Evolutionary conservation across 2,797 vertebrate species (phyloP).

Genomic region (Gambusia yucatana): DNA sequence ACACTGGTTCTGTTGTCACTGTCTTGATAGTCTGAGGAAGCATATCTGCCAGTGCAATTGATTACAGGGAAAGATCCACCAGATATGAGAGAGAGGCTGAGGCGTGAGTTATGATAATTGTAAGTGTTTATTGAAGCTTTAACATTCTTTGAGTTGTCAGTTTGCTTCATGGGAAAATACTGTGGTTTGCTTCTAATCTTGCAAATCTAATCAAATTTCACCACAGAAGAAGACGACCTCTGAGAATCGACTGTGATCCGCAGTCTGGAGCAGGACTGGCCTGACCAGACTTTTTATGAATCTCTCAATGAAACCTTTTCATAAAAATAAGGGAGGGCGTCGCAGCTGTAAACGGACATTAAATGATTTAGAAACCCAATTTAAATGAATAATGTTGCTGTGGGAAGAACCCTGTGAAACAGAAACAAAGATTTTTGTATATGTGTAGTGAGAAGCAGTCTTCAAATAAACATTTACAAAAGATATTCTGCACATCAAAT

Average conservation of each 20-base stretch:
- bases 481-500: neutral
- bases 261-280: neutral
- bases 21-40: slow-evolving; percentile 56
- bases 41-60: neutral
- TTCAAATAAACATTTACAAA: neutral
- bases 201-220: slow-evolving; percentile 1
- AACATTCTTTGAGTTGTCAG: slow-evolving; percentile 6
- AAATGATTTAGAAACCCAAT: neutral
- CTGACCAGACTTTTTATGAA: neutral
- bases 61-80: neutral
- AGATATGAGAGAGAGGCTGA: neutral
- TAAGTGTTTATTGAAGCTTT: neutral
- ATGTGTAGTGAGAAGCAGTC: neutral
- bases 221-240: neutral
- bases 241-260: neutral
- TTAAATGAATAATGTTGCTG: neutral
- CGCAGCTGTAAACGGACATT: neutral
- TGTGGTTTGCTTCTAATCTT: slow-evolving; percentile 22
- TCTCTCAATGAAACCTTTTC: neutral
- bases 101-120: neutral
- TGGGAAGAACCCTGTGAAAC: neutral
- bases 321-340: neutral
- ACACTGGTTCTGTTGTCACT: slow-evolving; percentile 51
- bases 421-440: neutral
- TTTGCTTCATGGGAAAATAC: slow-evolving; percentile 33